Conservation (phyloP, 2,888 invertebrate species). For the Brenthis ino region DNA sequence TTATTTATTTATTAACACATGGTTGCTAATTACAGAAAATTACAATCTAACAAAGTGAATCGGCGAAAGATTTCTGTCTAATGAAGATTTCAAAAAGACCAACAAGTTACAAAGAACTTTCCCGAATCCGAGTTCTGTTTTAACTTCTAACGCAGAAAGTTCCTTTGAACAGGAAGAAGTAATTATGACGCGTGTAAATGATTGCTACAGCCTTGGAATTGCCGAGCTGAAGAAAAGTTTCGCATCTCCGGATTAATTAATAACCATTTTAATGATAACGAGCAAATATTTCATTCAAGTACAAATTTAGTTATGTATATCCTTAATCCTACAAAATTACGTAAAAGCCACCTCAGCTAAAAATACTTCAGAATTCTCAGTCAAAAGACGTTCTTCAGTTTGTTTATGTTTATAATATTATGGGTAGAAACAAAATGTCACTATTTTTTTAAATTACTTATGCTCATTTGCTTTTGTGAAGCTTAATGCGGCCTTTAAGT, state of each 20-base stretch:
- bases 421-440: no score
- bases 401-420: no score
- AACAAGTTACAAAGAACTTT: background rate
- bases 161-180: conserved; percentile 5
- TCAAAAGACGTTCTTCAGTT: no score
- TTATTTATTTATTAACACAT: no score
- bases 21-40: no score
- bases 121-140: background rate
- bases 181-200: conserved; percentile 18
- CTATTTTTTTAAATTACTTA: no score
- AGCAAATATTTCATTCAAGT: background rate
- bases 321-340: background rate
- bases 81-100: conserved; percentile 7
- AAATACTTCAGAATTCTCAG: no score
- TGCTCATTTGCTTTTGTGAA: no score
- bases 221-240: background rate
- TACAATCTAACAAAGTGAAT: no score
- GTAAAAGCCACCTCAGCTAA: no score
- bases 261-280: conserved; percentile 1
- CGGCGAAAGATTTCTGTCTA: background rate
- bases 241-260: background rate
- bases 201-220: conserved; percentile 4
- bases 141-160: conserved; percentile 1
- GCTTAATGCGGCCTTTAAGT: no score
- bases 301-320: background rate